Evolutionary conservation across 1,140 invertebrate genomes (phyloP), one percentile per base, ranked within the genome.

Genomic region (Camponotus floridanus): DNA sequence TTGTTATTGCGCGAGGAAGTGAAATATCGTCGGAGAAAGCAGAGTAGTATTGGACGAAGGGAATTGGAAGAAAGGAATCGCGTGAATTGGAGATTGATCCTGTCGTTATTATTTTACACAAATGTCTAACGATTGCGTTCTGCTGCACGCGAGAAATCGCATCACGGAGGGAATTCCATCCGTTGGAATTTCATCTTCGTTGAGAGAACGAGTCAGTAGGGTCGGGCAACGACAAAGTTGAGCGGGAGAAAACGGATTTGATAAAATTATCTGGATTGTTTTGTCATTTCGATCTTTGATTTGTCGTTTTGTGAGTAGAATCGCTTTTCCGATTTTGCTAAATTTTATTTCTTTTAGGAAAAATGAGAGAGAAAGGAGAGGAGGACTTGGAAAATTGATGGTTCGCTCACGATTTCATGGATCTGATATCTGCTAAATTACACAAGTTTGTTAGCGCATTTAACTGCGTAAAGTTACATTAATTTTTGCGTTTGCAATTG

Each of bases 201-300:
- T 11, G 36, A n/a, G 15, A 9, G 31, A 51, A 67, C 61, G 8
- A 78, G 73, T 76, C 73, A 13, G 4, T 15, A 26, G 26, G 26
- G 26, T 26, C 26, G 26, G 74, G 62, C 39, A 18, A 45, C 13
- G 48, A 51, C 48, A 15, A 51, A 15, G 39, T 18, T 65, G 26
- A 26, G 26, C 76, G 59, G 15, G 26, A n/a, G 15, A 33, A 21
- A 33, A 31, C 42, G 39, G 9, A 78, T 78, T 33, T 11, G 61
- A 65, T 65, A 33, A 45, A 78, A 78, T 78, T 78, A 78, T 31
- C 39, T 65, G 42, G 48, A 78, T 78, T 48, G 76, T 65, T 31
- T 65, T 18, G 11, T 7, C 57, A 13, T 45, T 76, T 76, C 76
- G 39, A 33, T 48, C 6, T 62, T 64, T 39, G 74, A 76, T 45